Evolutionary conservation across 2,797 vertebrate genomes (phyloP), one percentile per base, ranked within the genome.

Genomic region (Pyrocephalus nanus): DNA sequence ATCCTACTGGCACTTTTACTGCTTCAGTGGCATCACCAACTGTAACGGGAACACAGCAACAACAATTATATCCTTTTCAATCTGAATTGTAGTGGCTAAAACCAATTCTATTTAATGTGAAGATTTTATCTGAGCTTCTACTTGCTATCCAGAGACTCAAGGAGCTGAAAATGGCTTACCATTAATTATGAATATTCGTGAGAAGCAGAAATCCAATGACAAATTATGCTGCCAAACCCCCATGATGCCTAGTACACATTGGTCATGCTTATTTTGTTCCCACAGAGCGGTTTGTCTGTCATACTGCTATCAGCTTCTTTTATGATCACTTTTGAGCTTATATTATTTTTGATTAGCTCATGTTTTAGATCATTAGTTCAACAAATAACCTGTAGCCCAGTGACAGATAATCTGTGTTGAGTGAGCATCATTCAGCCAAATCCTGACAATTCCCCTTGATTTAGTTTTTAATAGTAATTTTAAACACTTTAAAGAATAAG

Each of bases 331-430:
- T 95, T 72, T 74, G 43, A n/a, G 4, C 92, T 96, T 91, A 66
- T 77, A 91, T 88, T 92, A 72, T 92, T 94, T 96, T 96, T 29
- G 22, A 86, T 97, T 97, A 96, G 88, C 86, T 82, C 95, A 27
- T 92, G 92, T 85, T 97, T 96, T 88, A 78, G 90, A 90, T 90
- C 91, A 96, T 96, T 96, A 96, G 75, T 93, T 95, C 81, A 96
- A 95, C 94, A 96, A 97, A 97, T 93, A 97, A 92, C 92, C 66
- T 95, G 90, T 89, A 93, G 61, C 58, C 15, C 8, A 3, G 47
- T 92, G 92, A 81, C 71, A 95, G 91, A 91, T 94, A 96, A 96
- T 92, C 54, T 92, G 62, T 73, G n/a, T 65, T 86, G 81, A 90
- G 67, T 5, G n/a, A 97, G 70, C 86, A 93, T 88, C 60, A 66